phyloP scores from a whole-genome alignment of 2,797 vertebrate species.

The Poecile montanus region DNA sequence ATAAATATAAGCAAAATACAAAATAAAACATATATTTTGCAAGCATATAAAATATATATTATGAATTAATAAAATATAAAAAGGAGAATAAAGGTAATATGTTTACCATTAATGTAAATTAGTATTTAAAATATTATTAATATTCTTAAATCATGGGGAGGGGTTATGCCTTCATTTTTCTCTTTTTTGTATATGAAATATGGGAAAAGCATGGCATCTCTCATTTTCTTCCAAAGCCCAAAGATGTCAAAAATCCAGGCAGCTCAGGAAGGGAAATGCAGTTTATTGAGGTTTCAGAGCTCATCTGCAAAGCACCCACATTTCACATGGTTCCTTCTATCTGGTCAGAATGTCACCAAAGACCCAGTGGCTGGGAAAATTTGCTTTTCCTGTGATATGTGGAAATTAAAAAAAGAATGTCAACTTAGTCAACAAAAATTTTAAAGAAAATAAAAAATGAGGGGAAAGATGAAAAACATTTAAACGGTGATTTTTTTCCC shows the following conservation, averaged over 20 bases:
- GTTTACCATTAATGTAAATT: neutral
- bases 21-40: neutral
- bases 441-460: neutral
- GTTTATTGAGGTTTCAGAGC: neutral
- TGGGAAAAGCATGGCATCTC: neutral
- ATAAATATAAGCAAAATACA: neutral
- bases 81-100: neutral
- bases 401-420: neutral
- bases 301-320: neutral
- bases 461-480: neutral
- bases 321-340: neutral
- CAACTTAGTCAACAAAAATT: neutral
- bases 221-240: neutral
- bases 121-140: neutral
- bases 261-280: neutral
- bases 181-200: neutral
- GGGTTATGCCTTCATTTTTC: neutral
- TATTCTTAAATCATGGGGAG: neutral
- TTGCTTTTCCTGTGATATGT: neutral
- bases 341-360: neutral
- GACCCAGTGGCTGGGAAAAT: neutral
- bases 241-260: neutral
- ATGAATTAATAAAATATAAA: neutral
- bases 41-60: neutral
- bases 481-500: rapidly evolving